phyloP scores from a whole-genome alignment of 2,888 invertebrate genomes.

The Phalera bucephala region DNA sequence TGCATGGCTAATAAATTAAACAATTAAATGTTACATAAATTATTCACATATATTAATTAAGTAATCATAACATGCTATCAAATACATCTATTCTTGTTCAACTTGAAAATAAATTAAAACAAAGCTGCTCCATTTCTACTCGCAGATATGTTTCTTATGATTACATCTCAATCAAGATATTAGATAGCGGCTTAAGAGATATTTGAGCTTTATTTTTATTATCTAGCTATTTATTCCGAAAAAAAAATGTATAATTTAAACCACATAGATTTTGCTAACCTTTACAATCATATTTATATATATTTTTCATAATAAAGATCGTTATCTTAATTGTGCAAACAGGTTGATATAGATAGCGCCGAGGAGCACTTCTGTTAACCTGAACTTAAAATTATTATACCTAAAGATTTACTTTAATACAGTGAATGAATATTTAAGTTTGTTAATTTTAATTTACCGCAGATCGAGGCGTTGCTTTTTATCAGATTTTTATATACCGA shows the following conservation, averaged over 20 bases:
- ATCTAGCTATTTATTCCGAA: not conserved
- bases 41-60: too few species aligned
- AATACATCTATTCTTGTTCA: too few species aligned
- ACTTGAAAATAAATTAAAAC: too few species aligned
- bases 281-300: constrained; percentile 12
- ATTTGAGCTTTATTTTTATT: not conserved
- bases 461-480: constrained; percentile 9
- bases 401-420: constrained; percentile 5
- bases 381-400: constrained; percentile 12
- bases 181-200: not conserved
- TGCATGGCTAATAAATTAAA: too few species aligned
- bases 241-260: not conserved
- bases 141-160: not conserved
- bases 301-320: constrained; percentile 16
- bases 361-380: constrained; percentile 8
- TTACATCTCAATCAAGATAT: not conserved
- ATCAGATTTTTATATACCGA: constrained; percentile 7
- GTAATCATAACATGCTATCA: too few species aligned
- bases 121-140: too few species aligned
- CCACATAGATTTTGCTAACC: constrained; percentile 5
- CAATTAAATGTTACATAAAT: too few species aligned
- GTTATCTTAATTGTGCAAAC: constrained; percentile 14
- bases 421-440: constrained; percentile 1
- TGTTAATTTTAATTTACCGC: constrained; percentile 7
- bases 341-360: constrained; percentile 11